Percentiles rank a stretch among this genome's conserved stretches.
phyloP scores from a whole-genome alignment of 2,888 invertebrate species.

The Dryobotodes eremita region DNA sequence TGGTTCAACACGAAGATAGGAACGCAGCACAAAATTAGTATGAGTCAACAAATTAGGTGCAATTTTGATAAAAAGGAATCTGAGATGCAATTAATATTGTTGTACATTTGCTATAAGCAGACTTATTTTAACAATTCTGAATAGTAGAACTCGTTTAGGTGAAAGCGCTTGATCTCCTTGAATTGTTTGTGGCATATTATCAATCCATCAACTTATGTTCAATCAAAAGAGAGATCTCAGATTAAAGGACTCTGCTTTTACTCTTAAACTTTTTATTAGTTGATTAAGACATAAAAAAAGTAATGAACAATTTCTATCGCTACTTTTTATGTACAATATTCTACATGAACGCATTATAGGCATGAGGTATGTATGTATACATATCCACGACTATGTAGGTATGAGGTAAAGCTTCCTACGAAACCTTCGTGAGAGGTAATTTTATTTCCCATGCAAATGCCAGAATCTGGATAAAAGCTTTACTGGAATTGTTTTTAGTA shows the following conservation, averaged over 20 bases:
- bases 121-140: slow-evolving; percentile 31
- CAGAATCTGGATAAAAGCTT: slow-evolving; percentile 69
- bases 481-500: slow-evolving; percentile 79
- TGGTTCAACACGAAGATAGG: slow-evolving; percentile 24
- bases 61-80: slow-evolving; percentile 42
- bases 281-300: background rate
- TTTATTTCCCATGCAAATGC: slow-evolving; percentile 62
- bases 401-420: slow-evolving; percentile 28
- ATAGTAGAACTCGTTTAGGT: slow-evolving; percentile 26
- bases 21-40: slow-evolving; percentile 16
- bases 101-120: background rate
- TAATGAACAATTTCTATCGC: too few relatives aligned
- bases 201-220: slow-evolving; percentile 12
- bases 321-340: background rate
- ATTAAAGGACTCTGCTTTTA: background rate
- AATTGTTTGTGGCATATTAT: slow-evolving; percentile 27
- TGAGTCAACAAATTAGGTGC: slow-evolving; percentile 47
- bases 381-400: slow-evolving; percentile 9
- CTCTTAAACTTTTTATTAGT: background rate
- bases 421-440: slow-evolving; percentile 48
- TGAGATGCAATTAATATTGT: slow-evolving; percentile 28
- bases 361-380: background rate
- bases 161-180: slow-evolving; percentile 30
- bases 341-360: background rate
- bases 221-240: background rate